Percentiles rank a stretch among this genome's conserved stretches.
phyloP scores from a whole-genome alignment of 2,113 vertebrate genomes.

The Paedocypris sp. region DNA sequence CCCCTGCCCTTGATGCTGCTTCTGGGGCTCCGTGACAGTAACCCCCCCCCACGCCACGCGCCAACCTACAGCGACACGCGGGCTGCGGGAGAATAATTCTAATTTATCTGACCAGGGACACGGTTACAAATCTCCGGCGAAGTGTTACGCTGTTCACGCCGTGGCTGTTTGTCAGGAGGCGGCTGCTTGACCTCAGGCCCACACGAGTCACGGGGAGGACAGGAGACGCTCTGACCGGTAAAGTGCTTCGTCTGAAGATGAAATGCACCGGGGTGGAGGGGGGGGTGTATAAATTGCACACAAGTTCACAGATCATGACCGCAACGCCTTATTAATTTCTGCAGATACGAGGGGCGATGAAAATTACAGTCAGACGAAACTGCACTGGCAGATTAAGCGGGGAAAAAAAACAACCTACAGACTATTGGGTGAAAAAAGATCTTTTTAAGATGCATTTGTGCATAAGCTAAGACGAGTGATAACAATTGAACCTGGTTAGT shows the following conservation, averaged over 20 bases:
- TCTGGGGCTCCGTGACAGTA: slow-evolving; percentile 55
- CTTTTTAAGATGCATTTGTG: too few relatives aligned
- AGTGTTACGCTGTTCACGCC: slow-evolving; percentile 71
- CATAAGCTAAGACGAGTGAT: too few relatives aligned
- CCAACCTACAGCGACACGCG: slow-evolving; percentile 63
- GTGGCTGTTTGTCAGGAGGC: slow-evolving; percentile 80
- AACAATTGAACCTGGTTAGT: too few relatives aligned
- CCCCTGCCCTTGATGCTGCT: slow-evolving; percentile 85
- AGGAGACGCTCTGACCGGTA: slow-evolving; percentile 28
- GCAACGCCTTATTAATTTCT: slow-evolving; percentile 60
- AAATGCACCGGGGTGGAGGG: slow-evolving; percentile 24
- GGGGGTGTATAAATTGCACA: slow-evolving; percentile 61
- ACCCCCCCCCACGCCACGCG: slow-evolving; percentile 38
- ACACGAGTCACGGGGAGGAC: neutral
- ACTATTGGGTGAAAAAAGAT: too few relatives aligned
- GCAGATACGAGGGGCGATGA: slow-evolving; percentile 45
- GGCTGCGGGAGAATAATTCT: slow-evolving; percentile 87
- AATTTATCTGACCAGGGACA: slow-evolving; percentile 93
- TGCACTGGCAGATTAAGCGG: slow-evolving; percentile 39
- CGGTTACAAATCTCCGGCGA: slow-evolving; percentile 92
- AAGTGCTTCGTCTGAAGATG: slow-evolving; percentile 38
- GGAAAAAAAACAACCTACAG: neutral
- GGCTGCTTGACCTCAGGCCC: slow-evolving; percentile 78
- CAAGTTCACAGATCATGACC: slow-evolving; percentile 57
- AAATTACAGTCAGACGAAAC: slow-evolving; percentile 43